Evolutionary conservation across 2,797 vertebrate species (phyloP).

Genomic region (Crax fasciolata): DNA sequence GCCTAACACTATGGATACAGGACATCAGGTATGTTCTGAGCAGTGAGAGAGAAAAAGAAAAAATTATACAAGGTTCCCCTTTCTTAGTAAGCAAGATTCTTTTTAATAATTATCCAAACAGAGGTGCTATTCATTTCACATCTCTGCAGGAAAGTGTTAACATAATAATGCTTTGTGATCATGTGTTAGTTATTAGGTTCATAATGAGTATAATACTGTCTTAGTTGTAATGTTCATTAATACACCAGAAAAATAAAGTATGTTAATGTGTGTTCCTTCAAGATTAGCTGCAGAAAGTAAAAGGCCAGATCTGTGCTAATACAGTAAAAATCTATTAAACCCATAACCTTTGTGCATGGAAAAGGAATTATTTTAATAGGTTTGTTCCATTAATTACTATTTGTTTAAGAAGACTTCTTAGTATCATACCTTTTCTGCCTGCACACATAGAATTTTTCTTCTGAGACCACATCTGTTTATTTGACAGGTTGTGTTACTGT

Average conservation of each 20-base stretch:
- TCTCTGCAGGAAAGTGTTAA: constrained; percentile 74
- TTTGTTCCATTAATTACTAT: constrained; percentile 73
- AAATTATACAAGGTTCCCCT: not conserved
- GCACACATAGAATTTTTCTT: constrained; percentile 45
- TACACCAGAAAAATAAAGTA: constrained; percentile 72
- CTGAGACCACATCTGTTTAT: constrained; percentile 32
- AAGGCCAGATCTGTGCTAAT: constrained; percentile 73
- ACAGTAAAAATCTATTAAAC: constrained; percentile 79
- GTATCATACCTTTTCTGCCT: constrained; percentile 62
- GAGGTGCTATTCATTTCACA: constrained; percentile 57
- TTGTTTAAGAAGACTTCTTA: constrained; percentile 52
- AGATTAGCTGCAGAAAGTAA: constrained; percentile 72
- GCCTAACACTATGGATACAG: not conserved
- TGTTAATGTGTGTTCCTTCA: constrained; percentile 75
- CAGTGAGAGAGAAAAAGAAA: not conserved
- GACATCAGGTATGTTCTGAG: not conserved
- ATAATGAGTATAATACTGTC: constrained; percentile 69
- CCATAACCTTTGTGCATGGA: constrained; percentile 69
- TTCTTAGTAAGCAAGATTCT: constrained; percentile 22
- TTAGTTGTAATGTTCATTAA: constrained; percentile 72
- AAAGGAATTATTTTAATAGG: constrained; percentile 76
- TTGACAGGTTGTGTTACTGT: constrained; percentile 62
- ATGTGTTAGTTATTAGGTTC: constrained; percentile 74
- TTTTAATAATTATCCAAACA: constrained; percentile 48
- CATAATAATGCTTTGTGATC: constrained; percentile 62